Evolutionary conservation across 2,888 invertebrate genomes (phyloP), one percentile per base, ranked within the genome.

Genomic region (Coleophora flavipennella): DNA sequence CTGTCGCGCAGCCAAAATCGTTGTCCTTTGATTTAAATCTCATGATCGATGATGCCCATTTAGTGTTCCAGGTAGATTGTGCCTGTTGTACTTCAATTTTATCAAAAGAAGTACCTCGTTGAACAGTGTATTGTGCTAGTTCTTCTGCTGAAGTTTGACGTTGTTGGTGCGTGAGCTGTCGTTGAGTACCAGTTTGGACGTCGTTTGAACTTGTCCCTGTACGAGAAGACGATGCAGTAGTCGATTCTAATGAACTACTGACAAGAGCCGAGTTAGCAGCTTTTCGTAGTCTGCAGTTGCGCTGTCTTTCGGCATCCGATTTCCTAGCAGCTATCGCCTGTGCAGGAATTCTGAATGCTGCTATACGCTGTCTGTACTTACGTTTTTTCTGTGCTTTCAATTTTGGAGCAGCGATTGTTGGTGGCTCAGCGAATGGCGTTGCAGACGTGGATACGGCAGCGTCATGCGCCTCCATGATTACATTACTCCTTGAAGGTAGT

Each of bases 211-310:
- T 33, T 40, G 31, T 14, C 42, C 39, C 48, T 51, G 46, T 44
- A 50, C 41, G 54, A 9, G n/a, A n/a, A n/a, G n/a, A n/a, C n/a
- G n/a, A n/a, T n/a, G n/a, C n/a, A n/a, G n/a, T n/a, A n/a, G n/a
- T n/a, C n/a, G n/a, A n/a, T n/a, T n/a, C n/a, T n/a, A n/a, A n/a
- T n/a, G n/a, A n/a, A n/a, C n/a, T n/a, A n/a, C n/a, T n/a, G n/a
- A n/a, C n/a, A n/a, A n/a, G n/a, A n/a, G n/a, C n/a, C n/a, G n/a
- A n/a, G n/a, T 27, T 27, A 27, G 55, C 50, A 50, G 55, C 53
- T 57, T 49, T 32, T 48, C 57, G 53, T 53, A 55, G 34, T 53
- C 53, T 57, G 49, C 36, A 27, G 40, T 49, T 55, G 35, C 55
- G 53, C 42, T 26, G 53, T n/a, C n/a, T n/a, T n/a, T n/a, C n/a